Evolutionary conservation across 2,797 vertebrate genomes (phyloP).

Genomic region (Microhierax caerulescens): DNA sequence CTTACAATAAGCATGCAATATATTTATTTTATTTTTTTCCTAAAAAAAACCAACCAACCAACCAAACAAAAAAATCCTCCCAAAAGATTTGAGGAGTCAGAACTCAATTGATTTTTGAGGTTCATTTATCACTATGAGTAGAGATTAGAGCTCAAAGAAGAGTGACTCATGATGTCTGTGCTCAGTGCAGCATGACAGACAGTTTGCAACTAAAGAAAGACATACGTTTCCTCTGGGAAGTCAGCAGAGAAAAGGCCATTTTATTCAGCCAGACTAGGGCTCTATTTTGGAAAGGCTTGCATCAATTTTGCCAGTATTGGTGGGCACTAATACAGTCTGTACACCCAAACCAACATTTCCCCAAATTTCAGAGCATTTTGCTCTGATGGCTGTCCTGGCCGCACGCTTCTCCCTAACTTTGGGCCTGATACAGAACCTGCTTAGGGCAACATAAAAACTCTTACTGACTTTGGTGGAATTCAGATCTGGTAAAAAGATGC

Average conservation of each 20-base stretch:
- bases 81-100: slow-evolving; percentile 24
- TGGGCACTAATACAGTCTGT: neutral
- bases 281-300: neutral
- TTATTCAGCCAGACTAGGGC: neutral
- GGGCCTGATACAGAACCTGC: neutral
- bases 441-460: neutral
- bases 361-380: neutral
- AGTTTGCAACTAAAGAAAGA: slow-evolving; percentile 40
- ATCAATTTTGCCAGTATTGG: neutral
- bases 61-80: neutral
- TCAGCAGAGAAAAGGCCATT: neutral
- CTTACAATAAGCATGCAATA: neutral
- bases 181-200: slow-evolving; percentile 59
- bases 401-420: neutral
- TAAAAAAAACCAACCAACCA: neutral
- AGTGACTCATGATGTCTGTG: slow-evolving; percentile 44
- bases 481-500: neutral
- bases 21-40: neutral
- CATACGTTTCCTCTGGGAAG: neutral
- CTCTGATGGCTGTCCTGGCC: neutral
- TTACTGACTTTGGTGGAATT: neutral
- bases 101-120: slow-evolving; percentile 62
- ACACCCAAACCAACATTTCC: neutral
- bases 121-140: slow-evolving; percentile 62
- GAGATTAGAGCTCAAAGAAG: slow-evolving; percentile 63